Evolutionary conservation across 2,113 vertebrate species (phyloP).

Genomic region (Leucopsar rothschildi): DNA sequence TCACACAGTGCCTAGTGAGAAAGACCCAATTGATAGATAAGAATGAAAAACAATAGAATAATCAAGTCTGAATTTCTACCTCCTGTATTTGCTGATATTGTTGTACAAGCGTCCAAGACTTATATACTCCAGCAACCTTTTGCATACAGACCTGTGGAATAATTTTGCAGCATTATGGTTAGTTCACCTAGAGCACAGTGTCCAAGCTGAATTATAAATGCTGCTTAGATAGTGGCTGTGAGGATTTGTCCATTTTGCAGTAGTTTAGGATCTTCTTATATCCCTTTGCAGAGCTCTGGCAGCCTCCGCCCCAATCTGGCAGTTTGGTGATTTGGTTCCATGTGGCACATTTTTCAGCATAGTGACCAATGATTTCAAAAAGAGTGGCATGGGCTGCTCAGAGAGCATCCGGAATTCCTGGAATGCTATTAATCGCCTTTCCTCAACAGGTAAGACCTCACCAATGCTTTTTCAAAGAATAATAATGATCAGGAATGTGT

Average conservation of each 20-base stretch:
- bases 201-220: neutral
- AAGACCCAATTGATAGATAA: neutral
- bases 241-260: neutral
- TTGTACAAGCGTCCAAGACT: neutral
- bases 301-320: slow-evolving; percentile 93
- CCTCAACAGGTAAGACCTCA: slow-evolving; percentile 75
- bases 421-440: slow-evolving; percentile 80
- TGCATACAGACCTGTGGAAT: neutral
- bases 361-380: slow-evolving; percentile 86
- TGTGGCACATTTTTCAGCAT: slow-evolving; percentile 85
- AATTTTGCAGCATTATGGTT: neutral
- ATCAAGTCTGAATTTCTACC: neutral
- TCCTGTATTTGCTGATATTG: neutral
- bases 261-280: neutral
- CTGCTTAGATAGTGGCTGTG: neutral
- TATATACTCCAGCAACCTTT: neutral
- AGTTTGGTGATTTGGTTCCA: slow-evolving; percentile 84
- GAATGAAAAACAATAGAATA: neutral
- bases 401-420: slow-evolving; percentile 86
- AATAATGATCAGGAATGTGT: neutral
- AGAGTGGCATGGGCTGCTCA: slow-evolving; percentile 79
- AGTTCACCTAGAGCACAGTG: neutral
- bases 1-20: neutral
- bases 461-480: neutral
- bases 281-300: slow-evolving; percentile 84